Evolutionary conservation across 1,140 invertebrate genomes (phyloP).

Genomic region (Caenorhabditis tropicalis): DNA sequence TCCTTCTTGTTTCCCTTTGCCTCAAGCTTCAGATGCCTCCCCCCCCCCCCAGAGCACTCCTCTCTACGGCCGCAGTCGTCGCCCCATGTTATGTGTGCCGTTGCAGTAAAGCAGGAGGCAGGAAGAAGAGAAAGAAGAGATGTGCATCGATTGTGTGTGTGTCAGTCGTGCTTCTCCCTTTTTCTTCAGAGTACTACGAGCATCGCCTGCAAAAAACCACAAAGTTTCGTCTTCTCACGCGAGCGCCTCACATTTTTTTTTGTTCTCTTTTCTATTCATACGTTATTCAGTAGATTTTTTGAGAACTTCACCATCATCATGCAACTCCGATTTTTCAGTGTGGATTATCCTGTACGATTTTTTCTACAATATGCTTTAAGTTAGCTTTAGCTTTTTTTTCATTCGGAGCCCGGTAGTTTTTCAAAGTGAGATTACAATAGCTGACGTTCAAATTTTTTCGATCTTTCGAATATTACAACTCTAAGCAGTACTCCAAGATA

Average conservation of each 20-base stretch:
- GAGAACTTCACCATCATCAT: neutral
- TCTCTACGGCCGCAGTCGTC: no score
- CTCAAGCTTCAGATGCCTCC: neutral
- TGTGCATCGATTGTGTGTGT: conserved; percentile 37
- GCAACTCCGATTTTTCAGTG: neutral
- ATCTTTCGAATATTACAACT: no score
- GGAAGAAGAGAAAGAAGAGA: conserved; percentile 6
- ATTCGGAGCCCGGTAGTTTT: no score
- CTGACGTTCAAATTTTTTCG: no score
- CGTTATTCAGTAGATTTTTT: conserved; percentile 1
- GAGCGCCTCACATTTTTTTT: neutral
- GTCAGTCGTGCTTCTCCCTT: neutral
- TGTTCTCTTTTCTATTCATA: neutral
- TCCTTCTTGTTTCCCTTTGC: neutral
- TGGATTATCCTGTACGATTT: no score
- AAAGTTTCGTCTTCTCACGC: conserved; percentile 35
- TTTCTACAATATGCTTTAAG: no score
- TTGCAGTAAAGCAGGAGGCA: conserved; percentile 5
- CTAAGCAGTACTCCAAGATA: no score
- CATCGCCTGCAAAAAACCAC: conserved; percentile 4
- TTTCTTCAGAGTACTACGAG: conserved; percentile 31
- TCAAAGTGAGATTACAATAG: no score
- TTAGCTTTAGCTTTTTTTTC: no score
- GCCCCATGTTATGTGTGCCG: no score
- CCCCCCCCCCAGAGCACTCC: no score